Base-by-base conservation (phyloP, 2,113 vertebrate genomes). In the Apteryx owenii region DNA sequence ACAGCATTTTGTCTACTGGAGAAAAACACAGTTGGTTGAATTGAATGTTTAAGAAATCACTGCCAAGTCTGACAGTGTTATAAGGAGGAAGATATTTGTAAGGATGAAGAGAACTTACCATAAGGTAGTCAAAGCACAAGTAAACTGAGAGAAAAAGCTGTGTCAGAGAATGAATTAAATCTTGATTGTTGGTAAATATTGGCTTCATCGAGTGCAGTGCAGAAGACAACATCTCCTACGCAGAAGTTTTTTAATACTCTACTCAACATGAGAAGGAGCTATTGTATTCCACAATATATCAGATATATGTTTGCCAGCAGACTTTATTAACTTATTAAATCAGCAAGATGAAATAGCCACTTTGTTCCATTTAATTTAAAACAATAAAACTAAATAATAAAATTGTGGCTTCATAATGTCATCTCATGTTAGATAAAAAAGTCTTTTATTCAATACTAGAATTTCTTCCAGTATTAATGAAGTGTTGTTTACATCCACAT, bases 261-360 rank as follows among this genome's bases (percentile, higher is more conserved):
- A 82, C 76, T 97, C 88, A 90, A 86, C 61, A 62, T 77, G 76
- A 82, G 73, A 86, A 94, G 72, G n/a, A 91, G 88, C 65, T 61
- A 26, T 81, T 94, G 66, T 90, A 44, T 85, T 85, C 81, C 38
- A 26, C 85, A 86, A 29, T 96, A 54, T 23, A 89, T 97, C 92
- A 96, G 83, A 31, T 93, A 88, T 61, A 93, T 88, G 81, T 93
- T 97, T 96, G 90, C 88, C 58, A 94, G 36, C 12, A 40, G 91
- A 88, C 89, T 97, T 97, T 97, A 97, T 97, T 97, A 97, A 96
- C 95, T 93, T 97, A 95, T 75, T 98, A 96, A 97, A 98, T 98
- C 97, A 97, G 93, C 51, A 94, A 97, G 96, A 97, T 94, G 58
- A 93, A 97, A 90, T 88, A 93, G 89, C 76, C 44, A 77, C 86